Evolutionary conservation across 2,888 invertebrate genomes (phyloP).

Genomic region (Dermolepida albohirtum): DNA sequence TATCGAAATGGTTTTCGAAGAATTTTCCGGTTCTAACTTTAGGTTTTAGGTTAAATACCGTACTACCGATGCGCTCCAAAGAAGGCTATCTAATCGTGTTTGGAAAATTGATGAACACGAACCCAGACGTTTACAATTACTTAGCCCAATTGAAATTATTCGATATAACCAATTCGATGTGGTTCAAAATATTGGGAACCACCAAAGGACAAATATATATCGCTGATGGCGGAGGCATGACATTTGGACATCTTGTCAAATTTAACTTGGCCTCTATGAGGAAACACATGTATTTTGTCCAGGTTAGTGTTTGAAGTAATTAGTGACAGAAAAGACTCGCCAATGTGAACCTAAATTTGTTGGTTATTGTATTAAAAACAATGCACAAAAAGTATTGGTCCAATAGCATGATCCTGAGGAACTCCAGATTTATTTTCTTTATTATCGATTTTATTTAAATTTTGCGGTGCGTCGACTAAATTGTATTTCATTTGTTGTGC

Average conservation of each 20-base stretch:
- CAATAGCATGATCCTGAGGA: no score
- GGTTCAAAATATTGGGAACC: constrained; percentile 68
- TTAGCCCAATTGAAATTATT: constrained; percentile 66
- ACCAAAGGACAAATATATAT: constrained; percentile 71
- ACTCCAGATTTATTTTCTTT: no score
- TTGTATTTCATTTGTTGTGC: no score
- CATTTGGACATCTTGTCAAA: constrained; percentile 72
- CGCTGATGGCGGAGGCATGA: constrained; percentile 73
- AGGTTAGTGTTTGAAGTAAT: constrained; percentile 63
- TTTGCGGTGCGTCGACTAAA: no score
- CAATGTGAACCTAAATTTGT: no score
- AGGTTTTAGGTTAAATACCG: constrained; percentile 40
- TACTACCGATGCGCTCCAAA: constrained; percentile 47
- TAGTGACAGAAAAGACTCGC: background rate
- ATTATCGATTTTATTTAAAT: no score
- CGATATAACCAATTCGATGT: constrained; percentile 71
- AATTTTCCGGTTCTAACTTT: no score
- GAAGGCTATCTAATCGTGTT: constrained; percentile 54
- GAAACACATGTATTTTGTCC: constrained; percentile 76
- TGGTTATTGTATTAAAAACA: no score
- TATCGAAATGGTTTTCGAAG: no score
- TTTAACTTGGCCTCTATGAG: constrained; percentile 69
- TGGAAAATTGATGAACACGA: constrained; percentile 65
- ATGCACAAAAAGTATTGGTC: no score
- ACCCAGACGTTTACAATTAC: constrained; percentile 71